Evolutionary conservation across 2,113 vertebrate species (phyloP).

Genomic region (Gallinago undulata): DNA sequence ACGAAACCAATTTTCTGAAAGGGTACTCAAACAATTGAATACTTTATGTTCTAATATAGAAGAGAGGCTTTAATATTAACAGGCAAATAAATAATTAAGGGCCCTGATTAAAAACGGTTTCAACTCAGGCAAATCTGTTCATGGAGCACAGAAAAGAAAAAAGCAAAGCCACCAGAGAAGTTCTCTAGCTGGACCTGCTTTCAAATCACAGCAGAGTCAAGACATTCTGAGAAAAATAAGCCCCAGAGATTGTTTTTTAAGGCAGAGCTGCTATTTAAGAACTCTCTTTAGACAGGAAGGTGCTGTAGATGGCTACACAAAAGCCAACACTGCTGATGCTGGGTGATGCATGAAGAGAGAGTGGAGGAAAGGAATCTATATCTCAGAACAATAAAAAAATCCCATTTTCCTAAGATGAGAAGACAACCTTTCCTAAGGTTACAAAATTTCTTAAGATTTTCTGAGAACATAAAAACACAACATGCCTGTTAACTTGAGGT

Average conservation of each 20-base stretch:
- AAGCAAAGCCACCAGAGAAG: neutral
- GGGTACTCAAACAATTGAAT: neutral
- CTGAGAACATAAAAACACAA: neutral
- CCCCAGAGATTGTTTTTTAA: neutral
- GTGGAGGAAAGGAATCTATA: neutral
- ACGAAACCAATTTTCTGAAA: neutral
- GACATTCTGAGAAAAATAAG: neutral
- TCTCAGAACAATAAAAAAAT: neutral
- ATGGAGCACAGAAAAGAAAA: neutral
- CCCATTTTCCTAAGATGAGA: neutral
- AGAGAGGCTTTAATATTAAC: neutral
- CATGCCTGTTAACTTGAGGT: neutral
- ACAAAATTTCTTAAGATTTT: neutral
- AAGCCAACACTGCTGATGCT: neutral
- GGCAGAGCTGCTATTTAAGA: neutral
- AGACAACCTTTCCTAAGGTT: neutral
- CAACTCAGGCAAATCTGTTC: neutral
- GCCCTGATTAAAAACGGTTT: neutral
- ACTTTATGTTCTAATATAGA: neutral
- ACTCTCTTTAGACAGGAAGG: neutral
- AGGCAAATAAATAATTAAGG: conserved; percentile 20
- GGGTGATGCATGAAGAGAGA: accelerated
- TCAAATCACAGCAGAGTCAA: neutral
- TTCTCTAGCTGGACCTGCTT: neutral
- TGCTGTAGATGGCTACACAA: neutral